A percentile compares a stretch with the other conserved stretches of the same genome.
Conservation (phyloP, 2,797 vertebrate species). For the Peromyscus eremicus region DNA sequence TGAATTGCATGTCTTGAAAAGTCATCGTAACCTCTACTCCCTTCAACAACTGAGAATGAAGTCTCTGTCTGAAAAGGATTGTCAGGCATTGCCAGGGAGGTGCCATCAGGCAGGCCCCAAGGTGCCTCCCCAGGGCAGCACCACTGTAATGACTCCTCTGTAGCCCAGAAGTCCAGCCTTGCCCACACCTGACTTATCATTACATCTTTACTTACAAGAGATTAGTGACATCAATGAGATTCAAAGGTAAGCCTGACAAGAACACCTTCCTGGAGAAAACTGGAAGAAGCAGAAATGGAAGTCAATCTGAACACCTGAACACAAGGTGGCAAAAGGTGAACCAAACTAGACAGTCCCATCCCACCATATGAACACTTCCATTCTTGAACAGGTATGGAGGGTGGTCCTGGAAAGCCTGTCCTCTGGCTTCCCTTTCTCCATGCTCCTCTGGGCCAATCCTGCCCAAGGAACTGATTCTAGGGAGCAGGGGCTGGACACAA, state of each 20-base stretch:
- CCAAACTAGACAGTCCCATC: not conserved
- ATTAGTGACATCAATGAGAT: conserved; percentile 21
- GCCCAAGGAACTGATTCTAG: not conserved
- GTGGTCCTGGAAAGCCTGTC: not conserved
- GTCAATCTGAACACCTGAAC: not conserved
- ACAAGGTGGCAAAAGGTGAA: not conserved
- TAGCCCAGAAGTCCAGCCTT: not conserved
- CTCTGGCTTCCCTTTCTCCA: not conserved
- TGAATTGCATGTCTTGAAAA: not conserved
- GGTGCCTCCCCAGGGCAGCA: not conserved
- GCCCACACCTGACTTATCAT: conserved; percentile 19
- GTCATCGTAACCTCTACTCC: not conserved
- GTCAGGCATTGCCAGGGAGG: not conserved
- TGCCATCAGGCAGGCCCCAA: not conserved
- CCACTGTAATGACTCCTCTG: not conserved
- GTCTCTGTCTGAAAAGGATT: not conserved
- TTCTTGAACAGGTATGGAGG: not conserved
- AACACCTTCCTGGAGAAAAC: conserved; percentile 4
- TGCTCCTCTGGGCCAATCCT: not conserved
- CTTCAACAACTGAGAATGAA: conserved; percentile 3
- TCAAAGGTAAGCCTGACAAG: not conserved
- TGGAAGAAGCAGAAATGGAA: not conserved
- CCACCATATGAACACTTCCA: not conserved
- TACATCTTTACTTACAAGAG: conserved; percentile 39
- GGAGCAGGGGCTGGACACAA: not conserved